phyloP scores from a whole-genome alignment of 2,797 vertebrate genomes.

The Tokudaia tokunoshimensis region DNA sequence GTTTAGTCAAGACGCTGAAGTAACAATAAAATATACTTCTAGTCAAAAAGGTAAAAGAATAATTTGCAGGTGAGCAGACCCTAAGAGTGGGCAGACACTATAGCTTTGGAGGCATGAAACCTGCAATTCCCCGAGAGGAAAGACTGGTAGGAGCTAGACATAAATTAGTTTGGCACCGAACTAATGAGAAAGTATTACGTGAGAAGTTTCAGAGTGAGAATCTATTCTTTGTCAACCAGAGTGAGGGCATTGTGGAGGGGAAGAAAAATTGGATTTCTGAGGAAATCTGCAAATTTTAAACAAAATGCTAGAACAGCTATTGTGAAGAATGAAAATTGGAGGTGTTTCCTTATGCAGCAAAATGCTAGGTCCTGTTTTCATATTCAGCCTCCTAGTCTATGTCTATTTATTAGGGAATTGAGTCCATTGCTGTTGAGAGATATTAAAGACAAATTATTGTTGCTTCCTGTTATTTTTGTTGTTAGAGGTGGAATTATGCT shows the following conservation, averaged over 20 bases:
- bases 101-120: neutral
- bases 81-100: neutral
- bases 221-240: neutral
- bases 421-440: too few species aligned
- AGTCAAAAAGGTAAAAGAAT: neutral
- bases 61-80: neutral
- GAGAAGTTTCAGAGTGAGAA: neutral
- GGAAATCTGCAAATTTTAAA: neutral
- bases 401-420: too few species aligned
- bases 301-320: neutral
- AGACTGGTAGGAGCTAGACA: neutral
- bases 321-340: neutral
- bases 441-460: too few species aligned
- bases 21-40: neutral
- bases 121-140: neutral
- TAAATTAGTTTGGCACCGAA: neutral
- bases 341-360: neutral
- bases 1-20: neutral
- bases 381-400: too few species aligned
- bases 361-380: too few species aligned
- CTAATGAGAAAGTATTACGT: neutral
- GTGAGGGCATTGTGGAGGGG: neutral
- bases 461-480: too few species aligned
- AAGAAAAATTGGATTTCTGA: neutral
- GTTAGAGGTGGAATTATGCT: too few species aligned